Percentiles rank a stretch among this genome's conserved stretches.
These are phyloP conservation scores for Drosophila oshimai DNA, from an alignment of 1,140 invertebrate genomes.

Conservation along the genomic window DNA sequence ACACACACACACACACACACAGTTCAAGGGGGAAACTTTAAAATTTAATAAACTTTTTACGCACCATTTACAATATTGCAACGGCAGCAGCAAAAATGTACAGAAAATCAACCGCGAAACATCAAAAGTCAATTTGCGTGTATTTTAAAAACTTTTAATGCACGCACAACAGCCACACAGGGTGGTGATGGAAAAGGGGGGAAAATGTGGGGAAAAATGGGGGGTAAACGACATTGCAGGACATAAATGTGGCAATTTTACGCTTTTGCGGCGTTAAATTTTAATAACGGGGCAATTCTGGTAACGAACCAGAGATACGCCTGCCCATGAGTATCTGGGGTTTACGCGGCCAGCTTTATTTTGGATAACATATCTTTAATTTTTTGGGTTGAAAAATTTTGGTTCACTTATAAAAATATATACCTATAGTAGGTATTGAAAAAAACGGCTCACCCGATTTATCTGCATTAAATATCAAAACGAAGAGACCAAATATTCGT, in stretches of 20 bases:
- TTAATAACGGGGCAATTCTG: conserved; percentile 66
- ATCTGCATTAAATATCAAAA: no score
- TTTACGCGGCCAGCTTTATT: conserved; percentile 8
- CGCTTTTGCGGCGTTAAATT: conserved; percentile 77
- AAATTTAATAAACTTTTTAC: conserved; percentile 81
- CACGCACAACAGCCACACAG: conserved; percentile 27
- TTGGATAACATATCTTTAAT: background rate
- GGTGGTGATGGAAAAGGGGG: background rate
- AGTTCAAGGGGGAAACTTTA: conserved; percentile 34
- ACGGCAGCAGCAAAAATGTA: conserved; percentile 16
- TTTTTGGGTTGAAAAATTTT: background rate
- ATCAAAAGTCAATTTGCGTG: conserved; percentile 78
- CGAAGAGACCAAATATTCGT: no score
- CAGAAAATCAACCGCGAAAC: conserved; percentile 72
- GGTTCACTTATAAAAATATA: no score
- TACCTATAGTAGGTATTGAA: no score
- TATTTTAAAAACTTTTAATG: conserved; percentile 77
- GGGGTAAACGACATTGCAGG: conserved; percentile 46
- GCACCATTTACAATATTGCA: conserved; percentile 62
- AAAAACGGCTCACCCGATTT: no score
- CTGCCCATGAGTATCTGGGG: conserved; percentile 10
- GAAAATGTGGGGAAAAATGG: background rate
- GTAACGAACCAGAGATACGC: conserved; percentile 51
- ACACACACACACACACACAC: conserved; percentile 6
- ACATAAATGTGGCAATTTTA: conserved; percentile 78